Evolutionary conservation across 2,888 invertebrate genomes (phyloP).

Genomic region (Merodon equestris): DNA sequence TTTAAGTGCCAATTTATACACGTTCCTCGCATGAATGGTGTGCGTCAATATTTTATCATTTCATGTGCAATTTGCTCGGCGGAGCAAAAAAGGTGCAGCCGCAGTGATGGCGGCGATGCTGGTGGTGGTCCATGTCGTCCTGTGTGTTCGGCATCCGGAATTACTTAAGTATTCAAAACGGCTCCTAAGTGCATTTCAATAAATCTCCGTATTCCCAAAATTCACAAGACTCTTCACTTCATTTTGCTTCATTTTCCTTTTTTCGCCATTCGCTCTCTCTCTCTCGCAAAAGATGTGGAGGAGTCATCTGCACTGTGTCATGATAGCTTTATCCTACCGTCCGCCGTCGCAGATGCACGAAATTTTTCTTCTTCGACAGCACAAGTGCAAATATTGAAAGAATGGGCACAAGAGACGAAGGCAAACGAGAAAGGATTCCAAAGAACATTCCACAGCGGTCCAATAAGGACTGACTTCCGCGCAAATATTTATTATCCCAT

Average conservation of each 20-base stretch:
- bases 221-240: constrained; percentile 33
- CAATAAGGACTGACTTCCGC: constrained; percentile 66
- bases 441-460: constrained; percentile 59
- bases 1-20: constrained; percentile 66
- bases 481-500: constrained; percentile 68
- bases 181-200: constrained; percentile 68
- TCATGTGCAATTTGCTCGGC: constrained; percentile 66
- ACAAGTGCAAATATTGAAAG: constrained; percentile 60
- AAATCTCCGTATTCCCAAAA: constrained; percentile 62
- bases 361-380: constrained; percentile 41
- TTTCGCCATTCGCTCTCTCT: constrained; percentile 20
- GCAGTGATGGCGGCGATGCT: no score
- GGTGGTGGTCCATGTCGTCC: no score
- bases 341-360: not conserved
- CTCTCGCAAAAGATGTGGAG: no score
- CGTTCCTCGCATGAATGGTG: constrained; percentile 57
- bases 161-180: constrained; percentile 68
- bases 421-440: constrained; percentile 30
- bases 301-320: constrained; percentile 52
- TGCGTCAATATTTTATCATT: constrained; percentile 68
- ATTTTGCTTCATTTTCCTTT: no score
- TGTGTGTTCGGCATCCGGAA: constrained; percentile 18
- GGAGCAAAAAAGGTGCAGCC: constrained; percentile 7
- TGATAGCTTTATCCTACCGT: constrained; percentile 14
- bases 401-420: constrained; percentile 6